Percentiles rank a stretch among this genome's conserved stretches.
Conservation (phyloP, 2,888 invertebrate species). For the Nebria brevicollis region DNA sequence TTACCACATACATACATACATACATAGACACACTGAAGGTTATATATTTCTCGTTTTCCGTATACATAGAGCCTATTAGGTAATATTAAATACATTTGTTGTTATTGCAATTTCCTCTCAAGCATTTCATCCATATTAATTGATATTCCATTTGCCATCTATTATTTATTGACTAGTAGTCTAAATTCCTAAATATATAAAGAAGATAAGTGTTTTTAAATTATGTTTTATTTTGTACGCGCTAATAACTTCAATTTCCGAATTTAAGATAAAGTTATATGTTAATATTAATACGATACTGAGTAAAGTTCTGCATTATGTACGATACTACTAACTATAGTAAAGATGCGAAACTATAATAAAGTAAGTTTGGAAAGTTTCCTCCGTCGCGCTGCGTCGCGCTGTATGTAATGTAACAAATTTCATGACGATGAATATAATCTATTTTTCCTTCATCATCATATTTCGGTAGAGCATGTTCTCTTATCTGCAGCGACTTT, state of each 20-base stretch:
- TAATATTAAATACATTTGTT: conserved; percentile 43
- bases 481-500: conserved; percentile 39
- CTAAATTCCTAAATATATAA: not conserved
- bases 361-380: no score
- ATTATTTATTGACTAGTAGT: conserved; percentile 14
- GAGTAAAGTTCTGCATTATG: no score
- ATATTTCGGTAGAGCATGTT: conserved; percentile 8
- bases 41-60: not conserved
- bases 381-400: no score
- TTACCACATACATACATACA: not conserved
- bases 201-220: no score
- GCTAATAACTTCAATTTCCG: no score
- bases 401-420: no score
- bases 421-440: conserved; percentile 6
- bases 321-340: no score
- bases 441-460: conserved; percentile 8
- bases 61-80: conserved; percentile 10
- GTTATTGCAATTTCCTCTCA: conserved; percentile 45
- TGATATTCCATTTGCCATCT: conserved; percentile 35
- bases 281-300: no score
- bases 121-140: conserved; percentile 40
- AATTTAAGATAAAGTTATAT: no score
- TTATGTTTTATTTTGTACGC: no score
- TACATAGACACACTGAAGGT: not conserved
- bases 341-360: no score